Evolutionary conservation across 2,888 invertebrate genomes (phyloP).

Genomic region (Proisotoma minuta): DNA sequence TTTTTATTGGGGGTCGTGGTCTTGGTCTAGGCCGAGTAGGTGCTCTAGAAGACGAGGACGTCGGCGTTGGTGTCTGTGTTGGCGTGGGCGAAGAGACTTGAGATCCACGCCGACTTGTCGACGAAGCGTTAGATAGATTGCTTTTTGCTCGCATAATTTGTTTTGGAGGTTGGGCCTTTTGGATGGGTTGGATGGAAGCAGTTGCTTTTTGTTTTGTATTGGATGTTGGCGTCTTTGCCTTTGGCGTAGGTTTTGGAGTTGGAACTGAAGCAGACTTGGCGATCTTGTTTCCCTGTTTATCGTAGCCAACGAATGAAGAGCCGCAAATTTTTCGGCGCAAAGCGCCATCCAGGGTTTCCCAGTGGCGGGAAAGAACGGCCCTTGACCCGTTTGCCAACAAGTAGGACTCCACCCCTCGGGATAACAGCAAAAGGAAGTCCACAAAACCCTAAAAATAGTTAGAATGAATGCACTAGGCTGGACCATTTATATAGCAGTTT

Average conservation of each 20-base stretch:
- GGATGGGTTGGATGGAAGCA: conserved; percentile 12
- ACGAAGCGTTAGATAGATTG: neutral
- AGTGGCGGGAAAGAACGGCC: conserved; percentile 43
- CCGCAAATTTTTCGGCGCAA: conserved; percentile 42
- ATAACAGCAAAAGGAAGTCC: conserved; percentile 61
- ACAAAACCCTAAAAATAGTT: conserved; percentile 54
- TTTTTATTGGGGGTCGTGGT: conserved; percentile 12
- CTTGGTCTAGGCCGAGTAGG: neutral
- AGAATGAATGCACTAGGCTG: too few relatives aligned
- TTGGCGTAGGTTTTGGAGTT: conserved; percentile 14
- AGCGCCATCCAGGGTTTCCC: conserved; percentile 44
- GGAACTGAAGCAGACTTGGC: conserved; percentile 25
- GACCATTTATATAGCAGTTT: conserved; percentile 12
- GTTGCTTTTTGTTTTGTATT: conserved; percentile 7
- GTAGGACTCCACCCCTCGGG: conserved; percentile 65
- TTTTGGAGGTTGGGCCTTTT: conserved; percentile 11
- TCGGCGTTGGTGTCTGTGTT: conserved; percentile 30
- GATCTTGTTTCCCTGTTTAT: conserved; percentile 44
- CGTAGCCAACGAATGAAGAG: conserved; percentile 42
- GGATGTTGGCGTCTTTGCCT: conserved; percentile 10
- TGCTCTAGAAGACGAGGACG: neutral
- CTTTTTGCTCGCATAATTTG: neutral
- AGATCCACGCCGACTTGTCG: neutral
- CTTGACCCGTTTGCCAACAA: conserved; percentile 62
- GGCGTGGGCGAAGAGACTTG: conserved; percentile 7